Evolutionary conservation across 2,113 vertebrate genomes (phyloP).

Genomic region (Pseudorectes ferrugineus): DNA sequence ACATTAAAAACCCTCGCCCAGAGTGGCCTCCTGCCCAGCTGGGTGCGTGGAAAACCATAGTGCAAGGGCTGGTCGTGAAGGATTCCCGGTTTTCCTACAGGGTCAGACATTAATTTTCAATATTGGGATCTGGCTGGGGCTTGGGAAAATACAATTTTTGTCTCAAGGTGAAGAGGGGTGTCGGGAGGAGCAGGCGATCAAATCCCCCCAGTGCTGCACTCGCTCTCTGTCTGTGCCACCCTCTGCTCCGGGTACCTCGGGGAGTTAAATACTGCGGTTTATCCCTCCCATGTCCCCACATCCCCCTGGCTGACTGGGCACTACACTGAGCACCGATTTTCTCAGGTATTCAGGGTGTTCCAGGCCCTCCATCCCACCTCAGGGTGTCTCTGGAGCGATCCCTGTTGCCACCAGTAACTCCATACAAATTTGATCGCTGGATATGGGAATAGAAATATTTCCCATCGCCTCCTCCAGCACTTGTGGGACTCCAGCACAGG

Average conservation of each 20-base stretch:
- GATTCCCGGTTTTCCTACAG: neutral
- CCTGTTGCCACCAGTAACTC: accelerated
- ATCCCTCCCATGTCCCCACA: accelerated
- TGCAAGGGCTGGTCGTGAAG: accelerated
- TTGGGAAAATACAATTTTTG: neutral
- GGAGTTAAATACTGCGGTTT: neutral
- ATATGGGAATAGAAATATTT: accelerated
- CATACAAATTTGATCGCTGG: accelerated
- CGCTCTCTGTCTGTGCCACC: neutral
- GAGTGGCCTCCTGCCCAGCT: neutral
- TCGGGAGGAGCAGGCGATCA: accelerated
- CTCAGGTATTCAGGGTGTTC: neutral
- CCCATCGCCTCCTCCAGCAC: accelerated
- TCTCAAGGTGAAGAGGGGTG: neutral
- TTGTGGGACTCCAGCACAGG: too few relatives aligned
- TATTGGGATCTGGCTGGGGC: neutral
- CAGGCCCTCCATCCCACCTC: neutral
- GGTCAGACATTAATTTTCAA: neutral
- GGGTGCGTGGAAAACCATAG: accelerated
- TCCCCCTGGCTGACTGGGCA: neutral
- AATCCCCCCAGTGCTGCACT: neutral
- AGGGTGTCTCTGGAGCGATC: accelerated
- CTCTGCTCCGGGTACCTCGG: accelerated
- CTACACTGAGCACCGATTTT: neutral
- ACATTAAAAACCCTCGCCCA: neutral